Evolutionary conservation across 2,888 invertebrate genomes (phyloP).

Genomic region (Mythimna impura): DNA sequence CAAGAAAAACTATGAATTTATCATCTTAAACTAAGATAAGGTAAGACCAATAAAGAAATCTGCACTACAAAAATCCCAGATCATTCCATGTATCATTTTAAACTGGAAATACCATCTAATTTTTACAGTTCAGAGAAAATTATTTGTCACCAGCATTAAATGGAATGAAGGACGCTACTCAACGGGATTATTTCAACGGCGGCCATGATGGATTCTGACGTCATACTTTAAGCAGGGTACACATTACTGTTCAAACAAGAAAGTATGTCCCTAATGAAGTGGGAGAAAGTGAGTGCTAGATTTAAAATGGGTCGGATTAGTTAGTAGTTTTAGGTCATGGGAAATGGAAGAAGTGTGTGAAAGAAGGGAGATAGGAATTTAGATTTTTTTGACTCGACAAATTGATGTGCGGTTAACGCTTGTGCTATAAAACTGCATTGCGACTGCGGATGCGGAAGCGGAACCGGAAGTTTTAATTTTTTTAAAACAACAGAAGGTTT

Average conservation of each 20-base stretch:
- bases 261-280: conserved; percentile 26
- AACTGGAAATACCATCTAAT: conserved; percentile 23
- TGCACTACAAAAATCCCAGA: conserved; percentile 7
- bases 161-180: conserved; percentile 43
- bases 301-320: conserved; percentile 47
- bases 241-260: conserved; percentile 39
- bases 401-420: too few relatives aligned
- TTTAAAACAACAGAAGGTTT: too few relatives aligned
- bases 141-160: conserved; percentile 41
- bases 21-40: not conserved
- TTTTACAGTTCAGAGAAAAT: conserved; percentile 30
- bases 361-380: not conserved
- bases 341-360: conserved; percentile 5
- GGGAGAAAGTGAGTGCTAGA: conserved; percentile 36
- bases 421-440: too few relatives aligned
- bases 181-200: conserved; percentile 35
- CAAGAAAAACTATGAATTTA: not conserved
- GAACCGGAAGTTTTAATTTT: too few relatives aligned
- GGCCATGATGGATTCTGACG: conserved; percentile 43
- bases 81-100: not conserved
- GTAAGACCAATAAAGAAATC: not conserved
- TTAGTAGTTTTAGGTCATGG: conserved; percentile 30
- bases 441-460: too few relatives aligned
- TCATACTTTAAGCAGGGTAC: conserved; percentile 29
- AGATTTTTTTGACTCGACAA: too few relatives aligned